These are phyloP conservation scores for Elaeidobius kamerunicus DNA, from an alignment of 2,888 invertebrate species.

Conservation along the genomic window DNA sequence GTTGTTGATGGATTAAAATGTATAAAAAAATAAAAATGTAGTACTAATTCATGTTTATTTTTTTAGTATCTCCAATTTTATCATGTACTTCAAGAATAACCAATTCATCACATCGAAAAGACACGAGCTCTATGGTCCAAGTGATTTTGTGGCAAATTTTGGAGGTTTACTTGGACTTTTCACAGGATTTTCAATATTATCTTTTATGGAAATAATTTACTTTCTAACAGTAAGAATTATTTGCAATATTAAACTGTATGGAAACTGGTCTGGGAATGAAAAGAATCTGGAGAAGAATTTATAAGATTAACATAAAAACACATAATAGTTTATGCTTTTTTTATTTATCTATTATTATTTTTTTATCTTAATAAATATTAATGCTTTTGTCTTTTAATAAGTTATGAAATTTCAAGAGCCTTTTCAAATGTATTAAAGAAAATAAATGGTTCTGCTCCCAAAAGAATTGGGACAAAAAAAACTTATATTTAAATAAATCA, in stretches of 20 bases:
- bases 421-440: too few species aligned
- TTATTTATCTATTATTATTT: too few species aligned
- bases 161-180: conserved; percentile 42
- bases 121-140: conserved; percentile 41
- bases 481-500: too few species aligned
- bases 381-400: too few species aligned
- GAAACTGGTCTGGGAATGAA: conserved; percentile 40
- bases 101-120: conserved; percentile 38
- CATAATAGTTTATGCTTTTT: background rate
- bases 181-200: conserved; percentile 49
- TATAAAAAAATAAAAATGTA: background rate
- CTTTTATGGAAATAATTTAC: conserved; percentile 55
- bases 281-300: conserved; percentile 7
- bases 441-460: too few species aligned
- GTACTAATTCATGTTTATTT: conserved; percentile 25
- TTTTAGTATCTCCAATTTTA: conserved; percentile 35
- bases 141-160: conserved; percentile 40
- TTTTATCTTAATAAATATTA: too few species aligned
- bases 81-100: conserved; percentile 37
- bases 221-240: conserved; percentile 52
- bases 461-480: too few species aligned
- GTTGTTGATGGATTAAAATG: background rate
- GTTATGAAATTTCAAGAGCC: too few species aligned
- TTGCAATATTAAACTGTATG: conserved; percentile 43
- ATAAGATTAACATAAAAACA: background rate